A percentile compares a stretch with the other conserved stretches of the same genome.
Conservation (phyloP, 30 jellyfish, hydroid and myxozoan genomes). For the Aurelia aurita region DNA sequence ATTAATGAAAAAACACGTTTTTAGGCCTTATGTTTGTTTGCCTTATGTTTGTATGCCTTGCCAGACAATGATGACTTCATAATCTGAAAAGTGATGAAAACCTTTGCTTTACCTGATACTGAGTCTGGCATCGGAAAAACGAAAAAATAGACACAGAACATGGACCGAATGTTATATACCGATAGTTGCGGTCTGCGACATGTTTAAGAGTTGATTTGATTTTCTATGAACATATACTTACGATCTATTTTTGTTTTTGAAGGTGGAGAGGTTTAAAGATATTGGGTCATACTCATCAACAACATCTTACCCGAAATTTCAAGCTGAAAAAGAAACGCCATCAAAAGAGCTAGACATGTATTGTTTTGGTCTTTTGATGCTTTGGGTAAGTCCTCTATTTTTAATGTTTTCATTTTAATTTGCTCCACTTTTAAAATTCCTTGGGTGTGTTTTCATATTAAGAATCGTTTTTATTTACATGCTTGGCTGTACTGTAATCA, state of each 20-base stretch:
- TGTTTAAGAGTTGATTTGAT: no score
- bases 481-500: no score
- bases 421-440: no score
- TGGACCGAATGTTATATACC: background rate
- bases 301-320: slow-evolving; percentile 5
- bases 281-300: background rate
- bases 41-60: no score
- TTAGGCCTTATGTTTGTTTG: background rate
- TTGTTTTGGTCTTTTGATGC: slow-evolving; percentile 64
- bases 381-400: slow-evolving; percentile 44
- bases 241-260: background rate
- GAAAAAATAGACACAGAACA: no score
- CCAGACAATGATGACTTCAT: slow-evolving; percentile 30
- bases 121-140: slow-evolving; percentile 28
- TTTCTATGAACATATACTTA: no score
- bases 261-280: slow-evolving; percentile 43
- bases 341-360: slow-evolving; percentile 35
- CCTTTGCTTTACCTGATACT: slow-evolving; percentile 49
- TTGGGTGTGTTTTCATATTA: no score
- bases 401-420: no score
- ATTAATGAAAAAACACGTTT: background rate
- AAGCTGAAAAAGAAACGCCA: slow-evolving; percentile 12
- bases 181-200: background rate
- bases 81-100: slow-evolving; percentile 33
- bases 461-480: no score